These are phyloP conservation scores for Delia radicum DNA, from an alignment of 1,140 invertebrate species.

Conservation along the genomic window DNA sequence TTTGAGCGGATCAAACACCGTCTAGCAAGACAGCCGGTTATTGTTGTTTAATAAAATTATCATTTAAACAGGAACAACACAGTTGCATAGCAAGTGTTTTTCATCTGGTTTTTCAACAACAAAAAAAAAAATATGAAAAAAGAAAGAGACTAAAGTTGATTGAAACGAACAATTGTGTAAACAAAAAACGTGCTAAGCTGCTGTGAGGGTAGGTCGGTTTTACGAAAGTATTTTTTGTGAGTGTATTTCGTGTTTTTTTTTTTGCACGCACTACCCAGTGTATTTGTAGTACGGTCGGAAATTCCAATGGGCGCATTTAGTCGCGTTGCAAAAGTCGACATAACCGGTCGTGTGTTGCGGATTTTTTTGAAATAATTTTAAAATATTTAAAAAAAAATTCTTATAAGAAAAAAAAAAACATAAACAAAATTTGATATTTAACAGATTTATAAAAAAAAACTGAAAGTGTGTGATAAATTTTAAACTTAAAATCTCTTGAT, in stretches of 20 bases:
- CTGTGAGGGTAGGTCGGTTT: conserved; percentile 19
- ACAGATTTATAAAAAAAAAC: background rate
- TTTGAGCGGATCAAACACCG: conserved; percentile 3
- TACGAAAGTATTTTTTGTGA: background rate
- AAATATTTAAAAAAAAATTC: background rate
- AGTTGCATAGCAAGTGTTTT: conserved; percentile 8
- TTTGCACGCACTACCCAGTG: background rate
- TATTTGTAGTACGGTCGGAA: background rate
- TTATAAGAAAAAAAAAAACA: background rate
- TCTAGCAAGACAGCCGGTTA: background rate
- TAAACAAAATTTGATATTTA: background rate
- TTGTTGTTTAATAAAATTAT: background rate
- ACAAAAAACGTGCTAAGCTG: background rate
- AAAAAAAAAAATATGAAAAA: too few relatives aligned
- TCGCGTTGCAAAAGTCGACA: conserved; percentile 22
- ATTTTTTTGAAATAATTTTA: background rate
- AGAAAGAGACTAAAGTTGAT: background rate
- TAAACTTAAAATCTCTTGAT: background rate
- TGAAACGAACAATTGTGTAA: conserved; percentile 13
- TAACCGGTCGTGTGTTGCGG: conserved; percentile 4
- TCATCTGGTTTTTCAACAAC: background rate
- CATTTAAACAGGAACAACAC: background rate
- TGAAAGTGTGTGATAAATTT: background rate
- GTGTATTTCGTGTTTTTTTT: background rate
- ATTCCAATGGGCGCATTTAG: conserved; percentile 17